phyloP scores from a whole-genome alignment of 2,113 vertebrate species.

The Phyllostomus hastatus region DNA sequence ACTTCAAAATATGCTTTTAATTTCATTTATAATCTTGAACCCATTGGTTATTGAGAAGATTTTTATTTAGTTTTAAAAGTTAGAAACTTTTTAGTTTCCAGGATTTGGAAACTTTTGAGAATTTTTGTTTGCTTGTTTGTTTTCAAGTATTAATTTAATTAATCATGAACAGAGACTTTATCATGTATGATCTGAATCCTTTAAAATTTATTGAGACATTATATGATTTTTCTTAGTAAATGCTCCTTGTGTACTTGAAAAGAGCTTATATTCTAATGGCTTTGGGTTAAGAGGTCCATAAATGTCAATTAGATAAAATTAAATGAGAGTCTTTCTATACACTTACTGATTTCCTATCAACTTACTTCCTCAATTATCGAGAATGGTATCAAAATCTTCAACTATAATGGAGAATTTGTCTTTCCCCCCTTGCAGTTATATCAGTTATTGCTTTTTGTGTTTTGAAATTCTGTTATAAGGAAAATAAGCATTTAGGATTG shows the following conservation, averaged over 20 bases:
- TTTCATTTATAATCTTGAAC: not conserved
- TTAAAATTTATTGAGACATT: not conserved
- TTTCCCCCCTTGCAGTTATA: not conserved
- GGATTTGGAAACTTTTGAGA: not conserved
- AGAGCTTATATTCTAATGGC: not conserved
- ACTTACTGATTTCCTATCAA: not conserved
- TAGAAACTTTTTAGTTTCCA: not conserved
- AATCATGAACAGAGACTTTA: not conserved
- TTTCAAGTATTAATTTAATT: not conserved
- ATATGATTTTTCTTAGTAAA: not conserved
- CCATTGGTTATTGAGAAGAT: not conserved
- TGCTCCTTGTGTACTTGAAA: not conserved
- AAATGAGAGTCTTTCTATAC: not conserved
- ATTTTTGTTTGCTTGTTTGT: not conserved
- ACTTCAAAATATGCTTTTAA: not conserved
- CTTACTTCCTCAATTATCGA: not conserved
- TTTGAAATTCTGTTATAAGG: not conserved
- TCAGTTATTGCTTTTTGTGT: not conserved
- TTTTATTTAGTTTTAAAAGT: not conserved
- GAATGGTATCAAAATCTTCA: not conserved
- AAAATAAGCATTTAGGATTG: not conserved
- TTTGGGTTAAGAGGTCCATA: not conserved
- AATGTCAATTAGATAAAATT: not conserved
- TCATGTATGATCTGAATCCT: not conserved
- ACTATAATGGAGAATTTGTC: not conserved